Conservation (phyloP, 2,797 vertebrate genomes). For the Cynopterus sphinx region DNA sequence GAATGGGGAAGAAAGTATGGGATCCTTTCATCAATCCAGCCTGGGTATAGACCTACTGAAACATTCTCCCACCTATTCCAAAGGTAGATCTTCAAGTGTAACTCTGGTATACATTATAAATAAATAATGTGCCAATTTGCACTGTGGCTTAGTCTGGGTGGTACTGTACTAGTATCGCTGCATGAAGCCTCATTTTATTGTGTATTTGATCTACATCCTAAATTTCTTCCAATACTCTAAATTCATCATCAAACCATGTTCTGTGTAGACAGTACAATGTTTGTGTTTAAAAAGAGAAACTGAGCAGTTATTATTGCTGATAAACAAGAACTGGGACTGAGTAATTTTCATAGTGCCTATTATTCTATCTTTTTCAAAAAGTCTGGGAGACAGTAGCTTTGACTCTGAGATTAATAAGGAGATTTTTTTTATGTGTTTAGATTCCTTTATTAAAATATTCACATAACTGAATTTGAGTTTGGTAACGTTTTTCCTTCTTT, state of each 20-base stretch:
- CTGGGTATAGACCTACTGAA: neutral
- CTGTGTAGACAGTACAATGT: neutral
- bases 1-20: neutral
- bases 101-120: neutral
- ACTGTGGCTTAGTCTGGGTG: neutral
- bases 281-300: conserved; percentile 2
- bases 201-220: neutral
- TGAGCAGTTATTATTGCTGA: neutral
- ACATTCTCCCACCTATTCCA: neutral
- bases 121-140: neutral
- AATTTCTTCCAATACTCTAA: neutral
- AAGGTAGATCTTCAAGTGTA: neutral
- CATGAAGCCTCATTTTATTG: neutral
- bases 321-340: neutral
- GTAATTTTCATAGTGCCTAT: neutral
- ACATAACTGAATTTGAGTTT: neutral
- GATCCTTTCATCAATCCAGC: neutral
- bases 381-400: neutral
- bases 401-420: neutral
- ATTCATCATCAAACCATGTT: neutral
- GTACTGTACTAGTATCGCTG: neutral
- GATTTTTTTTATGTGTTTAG: neutral
- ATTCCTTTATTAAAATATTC: neutral
- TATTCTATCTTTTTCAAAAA: neutral
- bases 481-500: neutral